These are phyloP conservation scores for Octonoba sinensis DNA, from an alignment of 2,888 invertebrate species.

Conservation along the genomic window DNA sequence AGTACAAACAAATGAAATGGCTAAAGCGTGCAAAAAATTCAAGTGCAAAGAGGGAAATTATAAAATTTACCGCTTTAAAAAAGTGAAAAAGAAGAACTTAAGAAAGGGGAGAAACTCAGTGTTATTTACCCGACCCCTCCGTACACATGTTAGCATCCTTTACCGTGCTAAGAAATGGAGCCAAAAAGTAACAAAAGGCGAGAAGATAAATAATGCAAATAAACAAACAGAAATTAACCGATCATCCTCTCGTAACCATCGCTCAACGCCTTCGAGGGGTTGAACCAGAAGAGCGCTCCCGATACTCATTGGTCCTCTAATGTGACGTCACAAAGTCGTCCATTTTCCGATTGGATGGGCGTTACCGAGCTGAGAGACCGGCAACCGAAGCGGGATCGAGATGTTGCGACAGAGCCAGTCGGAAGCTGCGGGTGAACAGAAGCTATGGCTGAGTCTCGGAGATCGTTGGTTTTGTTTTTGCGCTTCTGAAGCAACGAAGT, in stretches of 20 bases:
- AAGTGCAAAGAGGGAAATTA: no score
- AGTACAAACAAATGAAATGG: no score
- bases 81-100: no score
- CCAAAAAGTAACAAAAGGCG: conserved; percentile 26
- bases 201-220: conserved; percentile 32
- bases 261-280: conserved; percentile 56
- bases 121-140: no score
- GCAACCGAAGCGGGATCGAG: not conserved
- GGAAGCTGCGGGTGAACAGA: not conserved
- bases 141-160: no score
- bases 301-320: conserved; percentile 40
- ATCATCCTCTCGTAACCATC: conserved; percentile 8
- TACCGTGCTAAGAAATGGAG: no score
- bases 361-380: not conserved
- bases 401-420: not conserved
- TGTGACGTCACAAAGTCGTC: conserved; percentile 32
- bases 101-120: no score
- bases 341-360: conserved; percentile 44
- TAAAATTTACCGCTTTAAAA: no score
- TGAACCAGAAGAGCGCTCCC: conserved; percentile 21
- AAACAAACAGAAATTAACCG: conserved; percentile 37
- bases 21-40: no score
- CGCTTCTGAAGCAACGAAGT: no score
- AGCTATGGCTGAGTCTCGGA: no score
- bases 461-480: no score